Percentiles rank a stretch among this genome's conserved stretches.
Conservation (phyloP, 1,140 invertebrate species). For the Mesaphorura yosii region DNA sequence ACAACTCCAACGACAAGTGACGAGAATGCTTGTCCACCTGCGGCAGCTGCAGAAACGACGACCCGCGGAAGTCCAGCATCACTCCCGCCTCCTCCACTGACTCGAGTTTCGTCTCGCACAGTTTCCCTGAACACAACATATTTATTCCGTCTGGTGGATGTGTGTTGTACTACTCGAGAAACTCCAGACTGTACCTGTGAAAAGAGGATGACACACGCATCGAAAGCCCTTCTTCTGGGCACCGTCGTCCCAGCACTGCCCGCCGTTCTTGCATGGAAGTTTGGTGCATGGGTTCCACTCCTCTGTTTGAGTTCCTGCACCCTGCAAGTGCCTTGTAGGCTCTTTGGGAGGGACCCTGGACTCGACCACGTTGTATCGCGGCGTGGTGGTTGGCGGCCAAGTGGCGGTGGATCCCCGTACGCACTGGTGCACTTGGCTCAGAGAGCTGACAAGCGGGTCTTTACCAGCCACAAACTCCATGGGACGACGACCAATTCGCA, state of each 20-base stretch:
- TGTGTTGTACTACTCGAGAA: neutral
- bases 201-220: slow-evolving; percentile 42
- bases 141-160: neutral
- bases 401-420: slow-evolving; percentile 3
- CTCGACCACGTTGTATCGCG: slow-evolving; percentile 36
- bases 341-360: slow-evolving; percentile 47
- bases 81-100: slow-evolving; percentile 22
- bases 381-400: slow-evolving; percentile 5
- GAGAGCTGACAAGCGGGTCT: slow-evolving; percentile 40
- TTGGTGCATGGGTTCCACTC: slow-evolving; percentile 58
- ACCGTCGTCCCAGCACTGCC: slow-evolving; percentile 57
- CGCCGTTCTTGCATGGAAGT: slow-evolving; percentile 65
- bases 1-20: slow-evolving; percentile 68
- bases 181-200: slow-evolving; percentile 36
- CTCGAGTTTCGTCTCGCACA: slow-evolving; percentile 59
- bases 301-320: too few relatives aligned
- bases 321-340: too few relatives aligned
- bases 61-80: slow-evolving; percentile 47
- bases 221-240: slow-evolving; percentile 43
- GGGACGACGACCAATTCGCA: slow-evolving; percentile 58
- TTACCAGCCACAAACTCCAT: slow-evolving; percentile 52
- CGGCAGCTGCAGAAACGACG: slow-evolving; percentile 63
- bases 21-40: slow-evolving; percentile 61
- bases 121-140: slow-evolving; percentile 41
- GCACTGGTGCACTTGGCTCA: slow-evolving; percentile 17